Base-by-base conservation (phyloP, 2,113 vertebrate species). In the Gambusia holbrooki region DNA sequence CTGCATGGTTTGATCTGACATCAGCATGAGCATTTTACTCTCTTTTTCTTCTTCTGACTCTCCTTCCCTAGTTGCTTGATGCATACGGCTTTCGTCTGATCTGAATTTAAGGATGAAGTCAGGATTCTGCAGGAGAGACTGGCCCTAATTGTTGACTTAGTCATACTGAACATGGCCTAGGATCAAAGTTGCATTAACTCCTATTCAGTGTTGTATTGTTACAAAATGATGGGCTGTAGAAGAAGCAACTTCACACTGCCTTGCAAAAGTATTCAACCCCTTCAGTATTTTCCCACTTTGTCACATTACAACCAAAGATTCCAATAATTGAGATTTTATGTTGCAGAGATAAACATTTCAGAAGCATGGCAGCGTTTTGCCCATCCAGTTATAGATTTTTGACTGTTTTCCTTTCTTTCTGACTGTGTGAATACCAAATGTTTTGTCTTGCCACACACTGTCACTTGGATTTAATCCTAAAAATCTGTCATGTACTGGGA, bases 171-270 rank as follows among this genome's bases (percentile, higher is more conserved):
- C 45, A 69, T 69, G 68, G 75, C 71, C 45, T 71, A 48, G 45
- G 58, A 80, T 87, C 82, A 86, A 63, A 74, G 72, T 68, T 15
- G 6, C 69, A 79, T 82, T 80, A 82, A 81, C 76, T 64, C 79
- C 62, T 51, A 64, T 72, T 68, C 77, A 65, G 51, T 58, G 9
- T 58, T 10, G 6, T 11, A 17, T 17, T 19, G 22, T 58, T 7
- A 8, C 19, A 54, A 8, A 25, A 54, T 25, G 2, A 40, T 37
- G 19, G 8, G 35, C 32, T 25, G 7, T 17, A 7, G 13, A 15
- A 22, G 29, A 32, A 64, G 62, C 33, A 12, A 9, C 2, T 29
- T 71, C 45, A 29, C 3, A 51, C 6, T 51, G 40, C 17, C 17
- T 19, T 48, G 45, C 17, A 48, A 48, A 48, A 48, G 5, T 48